phyloP scores from a whole-genome alignment of 2,113 vertebrate species.

The Urocynchramus pylzowi region DNA sequence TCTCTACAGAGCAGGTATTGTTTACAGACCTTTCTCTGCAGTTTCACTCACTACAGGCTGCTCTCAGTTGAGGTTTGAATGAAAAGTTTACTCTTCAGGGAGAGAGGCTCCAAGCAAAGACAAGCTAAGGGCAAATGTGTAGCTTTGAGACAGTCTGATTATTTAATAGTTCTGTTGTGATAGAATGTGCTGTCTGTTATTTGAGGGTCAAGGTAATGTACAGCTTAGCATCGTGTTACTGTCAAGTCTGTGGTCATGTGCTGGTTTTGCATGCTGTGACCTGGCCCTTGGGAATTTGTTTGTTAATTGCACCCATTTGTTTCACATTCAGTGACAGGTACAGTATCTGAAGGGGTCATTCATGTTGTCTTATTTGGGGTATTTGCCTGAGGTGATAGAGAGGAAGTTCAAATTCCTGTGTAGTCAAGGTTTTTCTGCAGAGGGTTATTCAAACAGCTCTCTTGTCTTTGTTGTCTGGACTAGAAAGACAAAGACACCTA shows the following conservation, averaged over 20 bases:
- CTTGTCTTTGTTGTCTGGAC: neutral
- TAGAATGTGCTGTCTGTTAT: neutral
- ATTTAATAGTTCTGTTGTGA: neutral
- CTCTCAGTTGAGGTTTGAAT: neutral
- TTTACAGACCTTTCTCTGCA: conserved; percentile 53
- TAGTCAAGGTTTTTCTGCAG: neutral
- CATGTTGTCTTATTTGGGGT: neutral
- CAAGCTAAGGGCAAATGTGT: neutral
- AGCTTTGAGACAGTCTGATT: neutral
- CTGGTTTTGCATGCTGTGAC: neutral
- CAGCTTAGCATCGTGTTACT: neutral
- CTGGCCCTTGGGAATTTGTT: neutral
- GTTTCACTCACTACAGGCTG: neutral
- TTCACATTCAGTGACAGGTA: neutral
- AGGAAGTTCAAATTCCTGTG: neutral
- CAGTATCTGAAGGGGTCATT: neutral
- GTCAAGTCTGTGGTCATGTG: neutral
- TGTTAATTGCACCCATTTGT: neutral
- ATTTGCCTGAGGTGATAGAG: neutral
- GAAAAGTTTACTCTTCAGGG: conserved; percentile 21
- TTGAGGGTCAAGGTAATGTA: neutral
- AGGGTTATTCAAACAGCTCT: neutral
- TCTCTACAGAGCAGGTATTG: conserved; percentile 49
- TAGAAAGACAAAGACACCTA: neutral
- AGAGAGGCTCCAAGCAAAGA: neutral